Conservation (phyloP, 2,888 invertebrate genomes). For the Thymelicus lineola region DNA sequence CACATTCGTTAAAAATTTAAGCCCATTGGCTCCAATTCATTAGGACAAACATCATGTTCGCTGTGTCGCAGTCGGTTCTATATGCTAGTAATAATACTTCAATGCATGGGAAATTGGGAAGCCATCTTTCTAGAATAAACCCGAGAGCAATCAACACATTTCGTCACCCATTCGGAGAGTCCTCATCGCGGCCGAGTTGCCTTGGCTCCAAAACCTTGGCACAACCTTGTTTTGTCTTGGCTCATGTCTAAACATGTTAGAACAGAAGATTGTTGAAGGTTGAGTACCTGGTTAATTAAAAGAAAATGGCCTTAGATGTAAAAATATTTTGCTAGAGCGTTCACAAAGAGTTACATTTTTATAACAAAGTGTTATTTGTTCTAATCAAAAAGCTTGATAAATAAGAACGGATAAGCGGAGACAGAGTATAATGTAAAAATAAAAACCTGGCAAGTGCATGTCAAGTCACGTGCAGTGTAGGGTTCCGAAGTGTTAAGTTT, state of each 20-base stretch:
- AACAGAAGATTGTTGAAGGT: slow-evolving; percentile 18
- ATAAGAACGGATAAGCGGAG: too few species aligned
- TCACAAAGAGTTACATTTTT: neutral
- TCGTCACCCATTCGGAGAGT: slow-evolving; percentile 39
- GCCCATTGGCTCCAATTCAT: too few species aligned
- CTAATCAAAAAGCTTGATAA: too few species aligned
- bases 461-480: too few species aligned
- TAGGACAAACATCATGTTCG: too few species aligned
- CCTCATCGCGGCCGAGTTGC: slow-evolving; percentile 14
- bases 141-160: slow-evolving; percentile 43
- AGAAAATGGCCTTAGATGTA: slow-evolving; percentile 27
- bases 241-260: slow-evolving; percentile 25
- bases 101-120: too few species aligned
- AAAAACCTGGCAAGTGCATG: too few species aligned
- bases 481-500: too few species aligned
- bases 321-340: slow-evolving; percentile 14
- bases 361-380: neutral
- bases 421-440: too few species aligned
- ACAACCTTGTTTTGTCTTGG: slow-evolving; percentile 32
- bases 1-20: too few species aligned
- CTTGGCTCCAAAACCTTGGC: slow-evolving; percentile 29
- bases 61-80: too few species aligned
- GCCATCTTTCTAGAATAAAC: slow-evolving; percentile 20
- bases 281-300: slow-evolving; percentile 33
- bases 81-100: too few species aligned